Percentiles rank a stretch among this genome's conserved stretches.
These are phyloP conservation scores for Decapterus maruadsi DNA, from an alignment of 2,797 vertebrate species.

Conservation along the genomic window DNA sequence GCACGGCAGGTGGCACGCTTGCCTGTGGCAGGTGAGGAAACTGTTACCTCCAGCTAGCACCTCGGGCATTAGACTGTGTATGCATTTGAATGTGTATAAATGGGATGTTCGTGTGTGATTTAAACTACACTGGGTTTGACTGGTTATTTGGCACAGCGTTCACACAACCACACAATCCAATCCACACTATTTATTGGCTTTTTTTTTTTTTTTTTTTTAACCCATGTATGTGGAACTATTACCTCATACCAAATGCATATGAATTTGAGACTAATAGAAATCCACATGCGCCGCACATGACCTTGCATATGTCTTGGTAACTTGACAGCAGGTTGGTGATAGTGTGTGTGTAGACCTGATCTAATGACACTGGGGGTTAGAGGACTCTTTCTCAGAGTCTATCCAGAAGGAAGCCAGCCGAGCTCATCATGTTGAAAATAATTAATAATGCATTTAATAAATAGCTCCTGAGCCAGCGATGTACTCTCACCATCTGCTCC, in stretches of 20 bases:
- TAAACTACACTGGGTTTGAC: slow-evolving; percentile 15
- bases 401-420: slow-evolving; percentile 81
- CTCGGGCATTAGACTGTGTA: slow-evolving; percentile 37
- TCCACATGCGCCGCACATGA: slow-evolving; percentile 29
- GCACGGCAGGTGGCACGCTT: slow-evolving; percentile 67
- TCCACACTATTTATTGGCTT: slow-evolving; percentile 14
- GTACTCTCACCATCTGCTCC: slow-evolving; percentile 87
- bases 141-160: slow-evolving; percentile 16
- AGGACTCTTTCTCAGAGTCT: slow-evolving; percentile 69
- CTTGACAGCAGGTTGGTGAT: slow-evolving; percentile 55
- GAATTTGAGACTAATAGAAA: slow-evolving; percentile 41
- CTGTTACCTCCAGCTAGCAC: slow-evolving; percentile 69
- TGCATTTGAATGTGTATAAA: slow-evolving; percentile 23
- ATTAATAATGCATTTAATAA: slow-evolving; percentile 90
- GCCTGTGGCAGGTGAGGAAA: slow-evolving; percentile 72
- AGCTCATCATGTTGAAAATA: slow-evolving; percentile 87
- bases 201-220: slow-evolving; percentile 20
- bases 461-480: slow-evolving; percentile 86
- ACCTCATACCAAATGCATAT: slow-evolving; percentile 36
- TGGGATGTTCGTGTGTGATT: neutral
- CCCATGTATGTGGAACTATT: slow-evolving; percentile 21
- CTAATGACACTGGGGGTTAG: slow-evolving; percentile 71
- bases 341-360: slow-evolving; percentile 43
- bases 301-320: slow-evolving; percentile 44
- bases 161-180: slow-evolving; percentile 8